Base-by-base conservation (phyloP, 2,888 invertebrate genomes). In the Dynastes tityus region DNA sequence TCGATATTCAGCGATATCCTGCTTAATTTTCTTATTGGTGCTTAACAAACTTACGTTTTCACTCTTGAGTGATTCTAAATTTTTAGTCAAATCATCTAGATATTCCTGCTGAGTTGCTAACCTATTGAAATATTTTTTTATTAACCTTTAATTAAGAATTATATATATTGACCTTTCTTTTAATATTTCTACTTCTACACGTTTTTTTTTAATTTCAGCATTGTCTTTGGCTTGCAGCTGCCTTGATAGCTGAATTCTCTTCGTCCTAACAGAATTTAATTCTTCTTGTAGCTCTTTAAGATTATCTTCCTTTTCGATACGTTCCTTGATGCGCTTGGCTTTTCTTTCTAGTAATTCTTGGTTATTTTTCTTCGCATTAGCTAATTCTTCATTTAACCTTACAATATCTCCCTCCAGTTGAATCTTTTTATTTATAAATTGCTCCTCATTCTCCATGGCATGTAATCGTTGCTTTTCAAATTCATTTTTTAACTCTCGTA, bases 1-100 rank as follows among this genome's bases (percentile, higher is more conserved):
- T 16, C n/a, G 16, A 53, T 53, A 11, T 16, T 16, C n/a, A 16
- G 3, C 2, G 5, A 16, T 5, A 2, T 53, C 53, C 16, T 40
- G 65, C 13, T 40, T 65, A n/a, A 16, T 40, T 65, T 37, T 16
- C 2, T 11, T 16, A n/a, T 65, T 40, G 1, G n/a, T 5, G 8
- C n/a, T n/a, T 53, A 16, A 53, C 32, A 65, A 65, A 37, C 16
- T 11, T 65, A 13, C 40, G 13, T 65, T 37, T 11, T 65, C 16
- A 8, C 40, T 32, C n/a, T 65, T 13, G 13, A 16, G 37, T 13
- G 65, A 65, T 13, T 37, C 65, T 16, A 40, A 16, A n/a, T 65
- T 13, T 37, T n/a, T 65, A 65, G 1, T 65, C 32, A 65, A 5
- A 8, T 65, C 65, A 40, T 65, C 32, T 65, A 65, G 5, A 40